phyloP scores from a whole-genome alignment of 2,113 vertebrate species.

The Micronycteris hirsuta region DNA sequence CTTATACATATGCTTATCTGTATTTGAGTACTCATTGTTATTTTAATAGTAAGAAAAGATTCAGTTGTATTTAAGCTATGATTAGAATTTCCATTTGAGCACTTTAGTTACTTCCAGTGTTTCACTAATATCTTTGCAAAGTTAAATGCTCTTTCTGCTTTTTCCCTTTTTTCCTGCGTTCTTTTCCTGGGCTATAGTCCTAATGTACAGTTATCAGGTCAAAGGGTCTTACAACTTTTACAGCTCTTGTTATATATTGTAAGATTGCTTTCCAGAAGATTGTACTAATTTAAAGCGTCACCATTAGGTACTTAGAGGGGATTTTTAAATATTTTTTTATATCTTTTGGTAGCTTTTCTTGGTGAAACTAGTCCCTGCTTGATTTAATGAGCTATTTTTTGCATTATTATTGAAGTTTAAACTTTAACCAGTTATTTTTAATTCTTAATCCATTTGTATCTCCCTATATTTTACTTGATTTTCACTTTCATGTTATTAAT shows the following conservation, averaged over 20 bases:
- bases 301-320: background rate
- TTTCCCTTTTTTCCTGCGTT: background rate
- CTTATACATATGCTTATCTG: background rate
- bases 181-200: slow-evolving; percentile 12
- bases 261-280: slow-evolving; percentile 7
- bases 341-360: slow-evolving; percentile 12
- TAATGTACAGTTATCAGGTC: slow-evolving; percentile 24
- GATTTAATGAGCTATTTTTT: slow-evolving; percentile 16
- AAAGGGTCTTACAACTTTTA: background rate
- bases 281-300: slow-evolving; percentile 20
- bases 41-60: slow-evolving; percentile 16
- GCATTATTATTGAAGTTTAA: slow-evolving; percentile 2
- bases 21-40: slow-evolving; percentile 31
- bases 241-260: background rate
- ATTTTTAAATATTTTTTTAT: background rate
- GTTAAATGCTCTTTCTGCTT: background rate
- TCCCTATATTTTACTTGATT: background rate
- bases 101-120: slow-evolving; percentile 21
- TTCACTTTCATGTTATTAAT: background rate
- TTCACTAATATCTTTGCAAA: slow-evolving; percentile 30
- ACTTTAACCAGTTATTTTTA: background rate
- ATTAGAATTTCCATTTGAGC: slow-evolving; percentile 1
- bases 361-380: background rate
- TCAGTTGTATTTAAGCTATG: slow-evolving; percentile 13
- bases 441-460: slow-evolving; percentile 1